Base-by-base conservation (phyloP, 2,113 vertebrate species). In the Nematolebias whitei region DNA sequence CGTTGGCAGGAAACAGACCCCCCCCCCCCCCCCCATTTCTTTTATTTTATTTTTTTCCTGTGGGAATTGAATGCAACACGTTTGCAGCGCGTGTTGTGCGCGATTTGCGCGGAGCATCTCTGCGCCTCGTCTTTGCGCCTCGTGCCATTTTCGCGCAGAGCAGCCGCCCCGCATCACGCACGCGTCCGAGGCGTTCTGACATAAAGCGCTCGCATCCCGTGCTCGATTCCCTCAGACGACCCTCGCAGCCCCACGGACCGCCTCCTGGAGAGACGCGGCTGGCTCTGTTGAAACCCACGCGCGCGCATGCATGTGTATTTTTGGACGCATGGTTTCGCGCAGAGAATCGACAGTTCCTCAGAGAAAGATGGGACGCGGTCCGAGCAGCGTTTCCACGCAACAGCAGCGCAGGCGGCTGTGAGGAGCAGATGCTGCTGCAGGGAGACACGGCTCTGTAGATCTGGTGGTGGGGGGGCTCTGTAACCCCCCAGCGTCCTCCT, bases 371-470 rank as follows among this genome's bases (percentile, higher is more conserved):
- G 44, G n/a, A 45, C 67, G 55, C 50, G 51, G n/a, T 71, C 56
- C 18, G 18, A 44, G 11, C 63, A 48, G 55, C 67, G 76, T 85
- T 69, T 85, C 70, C 71, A 78, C 9, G 32, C 32, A 51, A 74
- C 75, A 75, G 63, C 72, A 71, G 72, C 56, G 54, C 69, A 7
- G 43, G 56, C 60, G 43, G 59, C 59, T 73, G 61, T 56, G 64
- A 24, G 62, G 40, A 26, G 23, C 40, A 59, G 57, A 78, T 66
- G 70, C 19, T 48, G 74, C 39, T 11, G 58, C 44, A 19, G 24
- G 50, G 50, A 50, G 40, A 39, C 16, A 7, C n/a, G 6, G 56
- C 43, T 13, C 52, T 18, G 35, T 66, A 49, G 59, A 74, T 22
- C 9, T 23, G 45, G 12, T 44, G 2, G 47, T 7, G 45, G 4